Evolutionary conservation across 2,797 vertebrate species (phyloP).

Genomic region (Vespertilio murinus): DNA sequence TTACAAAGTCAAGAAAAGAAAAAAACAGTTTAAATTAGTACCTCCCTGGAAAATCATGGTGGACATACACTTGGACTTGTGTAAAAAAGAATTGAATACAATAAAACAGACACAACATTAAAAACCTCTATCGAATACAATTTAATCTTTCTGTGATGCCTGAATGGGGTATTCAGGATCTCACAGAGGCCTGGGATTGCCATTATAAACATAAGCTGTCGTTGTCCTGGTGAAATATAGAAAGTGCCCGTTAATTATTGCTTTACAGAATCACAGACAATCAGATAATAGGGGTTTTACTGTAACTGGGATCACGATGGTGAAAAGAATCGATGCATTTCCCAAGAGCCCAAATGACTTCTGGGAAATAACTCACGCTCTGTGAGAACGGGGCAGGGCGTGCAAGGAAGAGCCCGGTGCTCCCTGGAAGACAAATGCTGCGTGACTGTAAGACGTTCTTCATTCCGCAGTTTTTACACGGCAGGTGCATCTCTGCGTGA

Average conservation of each 20-base stretch:
- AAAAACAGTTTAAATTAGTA: background rate
- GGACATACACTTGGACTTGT: background rate
- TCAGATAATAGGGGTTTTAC: conserved; percentile 75
- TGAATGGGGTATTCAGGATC: conserved; percentile 25
- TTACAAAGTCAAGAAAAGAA: conserved; percentile 17
- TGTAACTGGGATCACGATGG: conserved; percentile 68
- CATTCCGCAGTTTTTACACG: background rate
- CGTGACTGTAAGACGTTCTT: background rate
- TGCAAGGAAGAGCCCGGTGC: conserved; percentile 47
- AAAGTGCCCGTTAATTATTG: conserved; percentile 62
- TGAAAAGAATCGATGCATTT: conserved; percentile 70
- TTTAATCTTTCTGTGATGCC: conserved; percentile 51
- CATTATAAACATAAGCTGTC: conserved; percentile 61
- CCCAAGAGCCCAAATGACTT: conserved; percentile 67
- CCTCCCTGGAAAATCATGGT: background rate
- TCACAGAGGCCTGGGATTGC: conserved; percentile 35
- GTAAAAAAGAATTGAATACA: background rate
- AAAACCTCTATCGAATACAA: background rate
- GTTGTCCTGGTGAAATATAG: conserved; percentile 37
- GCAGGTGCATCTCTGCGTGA: background rate
- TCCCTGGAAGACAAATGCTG: conserved; percentile 33
- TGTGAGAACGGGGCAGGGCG: conserved; percentile 27
- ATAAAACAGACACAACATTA: conserved; percentile 42
- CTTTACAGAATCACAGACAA: conserved; percentile 71
- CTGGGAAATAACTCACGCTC: conserved; percentile 60